Base-by-base conservation (phyloP, 2,113 vertebrate genomes). In the Megatriorchis doriae region DNA sequence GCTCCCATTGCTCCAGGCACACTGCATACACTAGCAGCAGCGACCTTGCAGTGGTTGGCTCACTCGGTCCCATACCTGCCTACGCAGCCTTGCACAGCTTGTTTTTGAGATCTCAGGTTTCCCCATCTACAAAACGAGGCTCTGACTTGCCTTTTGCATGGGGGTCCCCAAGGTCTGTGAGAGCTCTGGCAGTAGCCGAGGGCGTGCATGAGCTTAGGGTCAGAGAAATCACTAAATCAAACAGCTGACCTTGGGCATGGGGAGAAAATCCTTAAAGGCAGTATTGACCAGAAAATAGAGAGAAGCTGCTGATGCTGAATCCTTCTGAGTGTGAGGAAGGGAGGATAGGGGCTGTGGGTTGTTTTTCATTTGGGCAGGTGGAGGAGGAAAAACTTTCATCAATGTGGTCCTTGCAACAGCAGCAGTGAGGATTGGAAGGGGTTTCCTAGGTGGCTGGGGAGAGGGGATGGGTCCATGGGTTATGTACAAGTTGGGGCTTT, bases 1-100 rank as follows among this genome's bases (percentile, higher is more conserved):
- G 1, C 13, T 21, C 2, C 11, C 31, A 6, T 18, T 3, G 1
- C 61, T 20, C 40, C 32, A 10, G 82, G 56, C 42, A 36, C 6
- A 0, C 53, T 40, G 42, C 2, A 1, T 15, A 4, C 2, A 3
- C 27, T 3, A 3, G 42, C 3, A 2, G 72, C 66, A 22, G 62
- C 18, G 72, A 58, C 78, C 77, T 58, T 22, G 82, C 73, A 23
- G 75, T 3, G 2, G 6, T 8, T 1, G 3, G 74, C 61, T 40
- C 1, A 3, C 47, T 43, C 9, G 0, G 9, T 62, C 42, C 62
- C 3, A 2, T 14, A 31, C 17, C 58, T 72, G 78, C 73, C 58
- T 6, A 0, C 4, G 0, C 48, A 74, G 88, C 45, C 47, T 40
- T 36, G 71, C 31, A 7, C 42, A 19, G n/a, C 52, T 56, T 25